Percentiles rank a stretch among this genome's conserved stretches.
These are phyloP conservation scores for Hypolimnas misippus DNA, from an alignment of 2,888 invertebrate species.

Conservation along the genomic window DNA sequence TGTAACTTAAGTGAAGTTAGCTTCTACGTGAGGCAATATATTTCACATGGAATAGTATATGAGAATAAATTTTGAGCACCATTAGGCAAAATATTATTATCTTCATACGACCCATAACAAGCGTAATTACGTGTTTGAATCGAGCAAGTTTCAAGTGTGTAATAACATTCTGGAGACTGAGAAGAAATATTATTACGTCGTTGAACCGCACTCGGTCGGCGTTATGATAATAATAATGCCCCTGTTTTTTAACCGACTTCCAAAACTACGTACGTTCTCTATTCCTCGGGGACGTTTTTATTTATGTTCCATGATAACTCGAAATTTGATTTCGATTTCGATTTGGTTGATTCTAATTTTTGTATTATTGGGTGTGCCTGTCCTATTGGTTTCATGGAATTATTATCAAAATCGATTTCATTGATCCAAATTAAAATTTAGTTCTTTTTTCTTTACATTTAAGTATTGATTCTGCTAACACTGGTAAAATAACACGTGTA, in stretches of 20 bases:
- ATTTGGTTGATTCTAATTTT: too few relatives aligned
- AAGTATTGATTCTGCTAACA: too few relatives aligned
- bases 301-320: too few relatives aligned
- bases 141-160: constrained; percentile 44
- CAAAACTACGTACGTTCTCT: too few relatives aligned
- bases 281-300: too few relatives aligned
- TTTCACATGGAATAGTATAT: constrained; percentile 39
- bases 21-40: constrained; percentile 36
- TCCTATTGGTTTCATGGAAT: too few relatives aligned
- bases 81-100: constrained; percentile 47
- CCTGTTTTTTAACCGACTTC: constrained; percentile 29
- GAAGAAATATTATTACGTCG: constrained; percentile 41
- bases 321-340: too few relatives aligned
- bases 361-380: too few relatives aligned
- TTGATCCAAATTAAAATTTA: too few relatives aligned
- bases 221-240: constrained; percentile 38
- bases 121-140: constrained; percentile 46
- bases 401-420: too few relatives aligned
- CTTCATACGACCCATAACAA: constrained; percentile 45
- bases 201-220: constrained; percentile 29
- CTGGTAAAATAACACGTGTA: too few relatives aligned
- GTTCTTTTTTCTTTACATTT: too few relatives aligned
- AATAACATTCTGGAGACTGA: constrained; percentile 41
- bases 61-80: constrained; percentile 42
- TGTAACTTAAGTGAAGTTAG: constrained; percentile 10